These are phyloP conservation scores for Eulacestoma nigropectus DNA, from an alignment of 2,113 vertebrate genomes.

Conservation along the genomic window DNA sequence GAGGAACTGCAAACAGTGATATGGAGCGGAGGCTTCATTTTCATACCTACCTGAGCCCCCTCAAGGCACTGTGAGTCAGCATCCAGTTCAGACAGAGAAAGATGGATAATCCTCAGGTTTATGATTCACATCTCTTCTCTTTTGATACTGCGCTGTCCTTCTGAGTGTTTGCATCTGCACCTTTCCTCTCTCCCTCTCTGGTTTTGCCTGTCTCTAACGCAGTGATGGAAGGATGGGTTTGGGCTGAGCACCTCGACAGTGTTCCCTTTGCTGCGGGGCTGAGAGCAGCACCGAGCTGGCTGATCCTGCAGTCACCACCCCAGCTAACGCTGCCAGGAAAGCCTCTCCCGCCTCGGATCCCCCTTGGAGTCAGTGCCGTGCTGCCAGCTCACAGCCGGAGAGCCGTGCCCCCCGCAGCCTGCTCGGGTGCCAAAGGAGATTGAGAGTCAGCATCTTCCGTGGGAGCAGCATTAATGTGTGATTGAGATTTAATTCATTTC, in stretches of 20 bases:
- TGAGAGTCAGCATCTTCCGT: not conserved
- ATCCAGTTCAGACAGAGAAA: not conserved
- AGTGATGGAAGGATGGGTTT: not conserved
- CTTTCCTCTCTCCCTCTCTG: not conserved
- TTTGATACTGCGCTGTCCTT: not conserved
- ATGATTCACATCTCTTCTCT: not conserved
- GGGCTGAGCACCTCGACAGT: not conserved
- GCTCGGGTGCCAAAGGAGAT: not conserved
- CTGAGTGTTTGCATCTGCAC: not conserved
- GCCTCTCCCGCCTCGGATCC: accelerated
- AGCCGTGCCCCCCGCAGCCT: not conserved
- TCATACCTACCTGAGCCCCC: not conserved
- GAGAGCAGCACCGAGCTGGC: not conserved
- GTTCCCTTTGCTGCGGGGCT: not conserved
- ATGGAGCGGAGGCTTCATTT: accelerated
- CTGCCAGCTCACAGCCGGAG: not conserved
- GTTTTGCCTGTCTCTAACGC: not conserved
- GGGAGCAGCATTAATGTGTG: not conserved
- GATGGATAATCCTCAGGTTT: not conserved
- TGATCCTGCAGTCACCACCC: not conserved
- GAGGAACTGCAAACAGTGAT: not conserved
- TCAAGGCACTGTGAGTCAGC: not conserved
- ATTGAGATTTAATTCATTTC: constrained; percentile 28
- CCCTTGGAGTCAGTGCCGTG: not conserved
- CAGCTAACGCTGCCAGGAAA: not conserved